Evolutionary conservation across 2,797 vertebrate genomes (phyloP), one percentile per base, ranked within the genome.

Genomic region (Argyrosomus regius): DNA sequence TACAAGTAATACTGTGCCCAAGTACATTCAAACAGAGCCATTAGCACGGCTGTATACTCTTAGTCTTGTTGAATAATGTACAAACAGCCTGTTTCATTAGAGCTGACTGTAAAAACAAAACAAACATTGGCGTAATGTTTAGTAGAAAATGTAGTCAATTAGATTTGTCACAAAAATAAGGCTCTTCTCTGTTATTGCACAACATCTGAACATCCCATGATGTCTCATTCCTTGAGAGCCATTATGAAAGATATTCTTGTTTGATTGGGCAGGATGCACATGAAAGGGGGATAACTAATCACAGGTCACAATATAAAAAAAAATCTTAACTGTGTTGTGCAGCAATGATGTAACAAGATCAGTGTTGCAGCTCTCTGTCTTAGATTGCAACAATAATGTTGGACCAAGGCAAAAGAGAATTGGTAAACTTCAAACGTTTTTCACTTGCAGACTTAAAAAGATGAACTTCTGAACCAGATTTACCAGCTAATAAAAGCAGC

Each of bases 401-500:
- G 17, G 68, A 46, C 20, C 10, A 22, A 69, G 78, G 75, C 63
- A 13, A 79, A 79, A 67, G 56, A 76, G 26, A 70, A 84, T n/a
- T 35, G 50, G 28, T 39, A 58, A 78, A 80, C 52, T 57, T 84
- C 8, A 82, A 58, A 84, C 5, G n/a, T 5, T 68, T 77, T 75
- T n/a, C 9, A 20, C 28, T 81, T 11, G 10, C 35, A 72, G 41
- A 80, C 67, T 64, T 72, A 2, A 81, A 81, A 86, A 45, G 60
- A 49, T 48, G 61, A 60, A 87, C 48, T 72, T 77, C 67, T 73
- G 70, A 82, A 72, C 41, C 59, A 64, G 46, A 69, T 73, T 73
- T 50, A 53, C 17, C n/a, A 63, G 57, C 61, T 6, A 28, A 11
- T 77, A 35, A 75, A 81, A 65, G n/a, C 53, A 0, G 20, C 62